A percentile compares a stretch with the other conserved stretches of the same genome.
phyloP scores from a whole-genome alignment of 2,888 invertebrate species.

The Coelogynopora nodosa region DNA sequence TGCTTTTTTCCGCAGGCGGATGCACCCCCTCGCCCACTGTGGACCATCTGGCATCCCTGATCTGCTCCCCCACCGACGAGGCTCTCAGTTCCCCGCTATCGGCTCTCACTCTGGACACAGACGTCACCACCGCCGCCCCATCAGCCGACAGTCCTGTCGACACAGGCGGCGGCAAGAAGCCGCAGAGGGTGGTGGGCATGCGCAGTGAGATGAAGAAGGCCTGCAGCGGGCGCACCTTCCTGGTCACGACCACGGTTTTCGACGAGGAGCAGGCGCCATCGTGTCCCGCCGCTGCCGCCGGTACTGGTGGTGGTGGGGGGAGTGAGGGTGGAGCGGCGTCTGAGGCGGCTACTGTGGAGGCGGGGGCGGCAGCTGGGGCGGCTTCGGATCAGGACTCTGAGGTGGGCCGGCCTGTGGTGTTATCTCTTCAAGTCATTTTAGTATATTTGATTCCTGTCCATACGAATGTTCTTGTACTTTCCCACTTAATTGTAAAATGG shows the following conservation, averaged over 20 bases:
- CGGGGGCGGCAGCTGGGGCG: neutral
- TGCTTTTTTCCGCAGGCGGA: no score
- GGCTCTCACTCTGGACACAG: no score
- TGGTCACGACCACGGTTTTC: neutral
- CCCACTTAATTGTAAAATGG: no score
- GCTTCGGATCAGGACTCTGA: no score
- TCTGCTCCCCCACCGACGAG: neutral
- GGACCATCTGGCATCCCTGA: neutral
- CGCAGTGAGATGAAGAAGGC: slow-evolving; percentile 11
- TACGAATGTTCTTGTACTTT: no score
- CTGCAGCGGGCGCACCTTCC: neutral
- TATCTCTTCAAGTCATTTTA: no score
- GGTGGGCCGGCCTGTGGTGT: no score
- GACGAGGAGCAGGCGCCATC: neutral
- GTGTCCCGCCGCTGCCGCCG: neutral
- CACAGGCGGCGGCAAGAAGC: neutral
- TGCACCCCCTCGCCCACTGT: neutral
- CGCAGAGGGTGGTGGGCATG: neutral
- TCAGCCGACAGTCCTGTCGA: neutral
- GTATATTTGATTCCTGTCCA: no score
- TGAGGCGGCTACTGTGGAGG: neutral
- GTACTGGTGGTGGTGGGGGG: neutral
- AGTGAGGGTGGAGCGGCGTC: neutral
- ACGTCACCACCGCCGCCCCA: neutral
- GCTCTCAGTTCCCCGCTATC: neutral